These are phyloP conservation scores for Chloroclystis v-ata DNA, from an alignment of 2,888 invertebrate species.

Conservation along the genomic window DNA sequence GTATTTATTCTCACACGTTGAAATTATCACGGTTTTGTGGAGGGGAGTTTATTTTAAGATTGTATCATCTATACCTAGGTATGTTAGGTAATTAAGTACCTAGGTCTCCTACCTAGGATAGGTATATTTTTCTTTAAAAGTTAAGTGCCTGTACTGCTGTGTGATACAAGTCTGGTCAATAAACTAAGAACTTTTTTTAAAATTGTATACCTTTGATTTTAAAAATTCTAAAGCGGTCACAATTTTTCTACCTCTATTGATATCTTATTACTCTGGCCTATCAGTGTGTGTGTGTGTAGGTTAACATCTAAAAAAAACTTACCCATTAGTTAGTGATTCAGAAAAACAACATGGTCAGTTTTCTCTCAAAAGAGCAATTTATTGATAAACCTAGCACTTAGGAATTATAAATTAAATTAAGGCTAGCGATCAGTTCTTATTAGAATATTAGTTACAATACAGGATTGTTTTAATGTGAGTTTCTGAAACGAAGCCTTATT, in stretches of 20 bases:
- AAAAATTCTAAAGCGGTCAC: no score
- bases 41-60: no score
- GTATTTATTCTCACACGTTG: no score
- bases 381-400: constrained; percentile 73
- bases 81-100: no score
- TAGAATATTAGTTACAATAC: constrained; percentile 44
- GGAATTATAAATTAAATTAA: constrained; percentile 73
- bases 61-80: no score
- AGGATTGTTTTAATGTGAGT: constrained; percentile 3
- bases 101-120: no score
- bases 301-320: no score
- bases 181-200: constrained; percentile 17
- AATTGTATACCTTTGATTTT: neutral
- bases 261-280: no score
- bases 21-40: no score
- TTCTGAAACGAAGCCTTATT: constrained; percentile 1
- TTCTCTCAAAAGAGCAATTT: constrained; percentile 77
- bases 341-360: constrained; percentile 66
- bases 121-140: neutral
- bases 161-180: constrained; percentile 23
- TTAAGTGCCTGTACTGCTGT: constrained; percentile 10
- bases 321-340: constrained; percentile 11
- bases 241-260: no score
- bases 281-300: no score
- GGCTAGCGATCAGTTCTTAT: constrained; percentile 77